Conservation (phyloP, 2,797 vertebrate genomes). For the Anabas testudineus region DNA sequence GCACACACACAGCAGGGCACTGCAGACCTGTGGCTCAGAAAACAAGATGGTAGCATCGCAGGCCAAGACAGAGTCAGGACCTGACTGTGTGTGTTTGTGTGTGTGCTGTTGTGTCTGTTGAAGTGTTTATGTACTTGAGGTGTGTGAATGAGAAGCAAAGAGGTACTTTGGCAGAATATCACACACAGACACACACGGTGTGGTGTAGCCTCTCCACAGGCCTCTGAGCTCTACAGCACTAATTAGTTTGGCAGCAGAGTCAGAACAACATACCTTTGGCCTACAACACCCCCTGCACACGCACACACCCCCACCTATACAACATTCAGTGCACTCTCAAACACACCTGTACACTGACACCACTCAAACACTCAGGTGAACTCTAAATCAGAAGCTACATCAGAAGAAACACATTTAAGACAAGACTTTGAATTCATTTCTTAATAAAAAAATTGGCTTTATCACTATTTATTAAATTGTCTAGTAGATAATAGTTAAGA, state of each 20-base stretch:
- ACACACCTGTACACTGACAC: background rate
- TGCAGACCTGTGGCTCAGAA: conserved; percentile 22
- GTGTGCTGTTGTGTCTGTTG: background rate
- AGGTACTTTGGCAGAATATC: conserved; percentile 56
- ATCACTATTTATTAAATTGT: too few relatives aligned
- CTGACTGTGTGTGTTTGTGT: conserved; percentile 36
- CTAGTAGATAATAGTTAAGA: too few relatives aligned
- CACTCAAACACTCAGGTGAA: background rate
- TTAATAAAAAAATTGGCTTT: too few relatives aligned
- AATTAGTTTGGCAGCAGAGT: conserved; percentile 73
- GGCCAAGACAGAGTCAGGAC: conserved; percentile 41
- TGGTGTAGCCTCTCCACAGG: conserved; percentile 63
- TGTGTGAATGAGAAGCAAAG: conserved; percentile 47
- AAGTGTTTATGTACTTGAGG: background rate
- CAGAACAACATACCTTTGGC: conserved; percentile 74
- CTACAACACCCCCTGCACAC: conserved; percentile 32
- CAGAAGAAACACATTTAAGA: background rate
- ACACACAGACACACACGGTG: conserved; percentile 31
- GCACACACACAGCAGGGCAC: background rate
- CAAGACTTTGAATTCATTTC: too few relatives aligned
- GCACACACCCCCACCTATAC: background rate
- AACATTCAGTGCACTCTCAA: background rate
- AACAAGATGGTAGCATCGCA: conserved; percentile 40
- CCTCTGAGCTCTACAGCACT: conserved; percentile 58
- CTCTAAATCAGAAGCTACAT: background rate